phyloP scores from a whole-genome alignment of 2,113 vertebrate genomes.

The Lipotes vexillifer region DNA sequence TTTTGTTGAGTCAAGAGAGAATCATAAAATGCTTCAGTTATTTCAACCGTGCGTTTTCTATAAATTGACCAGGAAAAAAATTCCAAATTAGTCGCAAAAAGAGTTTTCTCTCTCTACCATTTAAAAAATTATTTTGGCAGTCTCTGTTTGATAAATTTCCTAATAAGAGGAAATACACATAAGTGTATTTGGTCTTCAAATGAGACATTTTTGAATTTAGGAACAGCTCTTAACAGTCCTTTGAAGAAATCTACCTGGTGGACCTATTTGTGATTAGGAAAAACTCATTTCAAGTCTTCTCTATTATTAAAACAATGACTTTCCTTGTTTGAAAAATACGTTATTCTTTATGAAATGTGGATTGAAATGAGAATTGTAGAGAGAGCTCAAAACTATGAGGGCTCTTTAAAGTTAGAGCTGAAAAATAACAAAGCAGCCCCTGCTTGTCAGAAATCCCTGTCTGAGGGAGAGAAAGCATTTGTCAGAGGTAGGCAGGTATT shows the following conservation, averaged over 20 bases:
- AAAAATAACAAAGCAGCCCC: conserved; percentile 26
- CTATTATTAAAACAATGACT: conserved; percentile 20
- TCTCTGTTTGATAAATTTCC: not conserved
- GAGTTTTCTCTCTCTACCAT: not conserved
- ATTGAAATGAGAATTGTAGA: not conserved
- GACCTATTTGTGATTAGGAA: not conserved
- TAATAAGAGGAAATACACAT: not conserved
- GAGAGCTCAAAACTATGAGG: not conserved
- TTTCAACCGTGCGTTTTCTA: conserved; percentile 50
- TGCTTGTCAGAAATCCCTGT: conserved; percentile 15
- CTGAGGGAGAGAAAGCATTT: conserved; percentile 64
- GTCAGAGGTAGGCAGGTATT: conserved; percentile 69
- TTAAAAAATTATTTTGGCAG: not conserved
- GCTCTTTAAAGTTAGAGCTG: conserved; percentile 17
- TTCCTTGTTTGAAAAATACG: not conserved
- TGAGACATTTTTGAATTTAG: conserved; percentile 30
- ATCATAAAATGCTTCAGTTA: conserved; percentile 43
- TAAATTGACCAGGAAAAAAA: conserved; percentile 48
- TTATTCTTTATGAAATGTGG: conserved; percentile 1
- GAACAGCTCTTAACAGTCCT: not conserved
- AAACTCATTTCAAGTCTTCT: not conserved
- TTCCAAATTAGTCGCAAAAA: conserved; percentile 32
- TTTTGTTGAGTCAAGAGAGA: conserved; percentile 5
- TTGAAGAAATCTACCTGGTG: conserved; percentile 11
- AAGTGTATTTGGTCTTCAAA: not conserved